Percentiles rank a stretch among this genome's conserved stretches.
phyloP scores from a whole-genome alignment of 2,797 vertebrate genomes.

The Xyrichtys novacula region DNA sequence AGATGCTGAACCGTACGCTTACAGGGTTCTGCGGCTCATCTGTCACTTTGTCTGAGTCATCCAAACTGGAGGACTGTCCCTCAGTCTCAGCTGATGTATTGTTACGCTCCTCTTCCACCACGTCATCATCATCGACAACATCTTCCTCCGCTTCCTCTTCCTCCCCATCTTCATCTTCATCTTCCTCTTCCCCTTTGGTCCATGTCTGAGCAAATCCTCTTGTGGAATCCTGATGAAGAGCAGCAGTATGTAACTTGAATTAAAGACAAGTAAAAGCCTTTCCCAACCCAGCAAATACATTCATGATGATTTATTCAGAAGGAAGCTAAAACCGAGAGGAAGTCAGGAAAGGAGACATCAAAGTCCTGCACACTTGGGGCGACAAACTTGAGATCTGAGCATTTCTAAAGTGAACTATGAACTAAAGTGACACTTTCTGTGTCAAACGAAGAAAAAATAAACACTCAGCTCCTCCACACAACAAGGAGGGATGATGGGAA shows the following conservation, averaged over 20 bases:
- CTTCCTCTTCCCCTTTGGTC: rapidly evolving
- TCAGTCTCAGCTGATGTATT: conserved; percentile 15
- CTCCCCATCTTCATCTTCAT: rapidly evolving
- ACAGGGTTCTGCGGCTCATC: conserved; percentile 47
- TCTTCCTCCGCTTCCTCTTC: conserved; percentile 13
- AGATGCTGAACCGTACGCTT: background rate
- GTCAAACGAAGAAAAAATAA: no score
- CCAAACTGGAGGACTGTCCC: conserved; percentile 30
- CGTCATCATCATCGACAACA: background rate
- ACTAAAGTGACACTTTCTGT: background rate
- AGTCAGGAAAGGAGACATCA: no score
- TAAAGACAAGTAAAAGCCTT: no score
- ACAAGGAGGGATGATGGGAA: conserved; percentile 3
- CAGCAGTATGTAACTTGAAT: no score
- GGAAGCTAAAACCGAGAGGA: no score
- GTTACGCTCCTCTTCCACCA: background rate
- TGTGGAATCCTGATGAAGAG: background rate
- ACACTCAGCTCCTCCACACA: background rate
- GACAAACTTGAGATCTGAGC: no score
- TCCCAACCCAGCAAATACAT: no score
- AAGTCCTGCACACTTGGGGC: no score
- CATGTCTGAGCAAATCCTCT: background rate
- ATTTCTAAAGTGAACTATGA: no score
- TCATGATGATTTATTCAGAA: no score
- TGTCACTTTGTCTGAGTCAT: conserved; percentile 16